phyloP scores from a whole-genome alignment of 2,113 vertebrate genomes.

The Actinemys pallida region DNA sequence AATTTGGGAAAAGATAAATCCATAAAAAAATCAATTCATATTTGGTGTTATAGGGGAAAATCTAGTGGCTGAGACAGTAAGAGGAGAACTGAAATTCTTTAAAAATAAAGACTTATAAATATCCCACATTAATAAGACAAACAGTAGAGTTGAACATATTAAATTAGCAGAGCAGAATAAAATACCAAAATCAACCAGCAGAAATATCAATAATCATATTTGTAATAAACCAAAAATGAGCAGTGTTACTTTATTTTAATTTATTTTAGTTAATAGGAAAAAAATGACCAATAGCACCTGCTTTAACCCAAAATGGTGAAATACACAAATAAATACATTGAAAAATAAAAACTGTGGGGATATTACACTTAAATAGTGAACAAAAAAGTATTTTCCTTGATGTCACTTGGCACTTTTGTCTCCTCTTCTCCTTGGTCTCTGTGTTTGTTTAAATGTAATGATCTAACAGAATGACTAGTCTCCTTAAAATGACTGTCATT shows the following conservation, averaged over 20 bases:
- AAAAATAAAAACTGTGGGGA: not conserved
- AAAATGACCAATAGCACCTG: not conserved
- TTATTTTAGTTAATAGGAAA: not conserved
- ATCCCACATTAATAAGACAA: not conserved
- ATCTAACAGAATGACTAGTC: not conserved
- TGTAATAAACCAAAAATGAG: not conserved
- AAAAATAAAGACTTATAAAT: not conserved
- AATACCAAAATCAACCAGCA: not conserved
- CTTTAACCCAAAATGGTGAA: not conserved
- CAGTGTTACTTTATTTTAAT: not conserved
- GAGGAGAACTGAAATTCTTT: not conserved
- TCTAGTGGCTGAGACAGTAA: not conserved
- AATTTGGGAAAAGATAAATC: not conserved
- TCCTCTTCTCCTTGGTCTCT: not conserved
- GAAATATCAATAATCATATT: not conserved
- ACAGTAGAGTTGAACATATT: not conserved
- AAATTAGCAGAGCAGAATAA: not conserved
- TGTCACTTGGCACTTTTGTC: not conserved
- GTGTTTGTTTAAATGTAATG: not conserved
- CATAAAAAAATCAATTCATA: not conserved
- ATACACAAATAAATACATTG: not conserved
- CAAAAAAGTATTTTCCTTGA: not conserved
- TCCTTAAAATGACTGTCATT: not conserved
- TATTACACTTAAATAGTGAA: not conserved
- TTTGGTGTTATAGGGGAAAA: not conserved